These are phyloP conservation scores for Syngnathus rostellatus DNA, from an alignment of 2,797 vertebrate genomes.

Conservation along the genomic window DNA sequence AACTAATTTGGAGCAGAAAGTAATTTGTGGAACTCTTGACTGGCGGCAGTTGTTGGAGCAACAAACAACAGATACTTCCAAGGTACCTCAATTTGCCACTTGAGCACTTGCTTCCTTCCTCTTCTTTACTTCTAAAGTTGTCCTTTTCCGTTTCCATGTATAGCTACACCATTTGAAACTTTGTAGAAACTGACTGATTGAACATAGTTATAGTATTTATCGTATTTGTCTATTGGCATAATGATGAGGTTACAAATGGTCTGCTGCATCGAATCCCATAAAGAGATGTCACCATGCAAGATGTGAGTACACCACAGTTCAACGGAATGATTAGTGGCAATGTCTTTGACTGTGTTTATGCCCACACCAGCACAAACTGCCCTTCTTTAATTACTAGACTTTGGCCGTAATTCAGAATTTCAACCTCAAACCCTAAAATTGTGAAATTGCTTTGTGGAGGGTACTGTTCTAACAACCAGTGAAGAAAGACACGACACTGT, in stretches of 20 bases:
- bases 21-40: constrained; percentile 64
- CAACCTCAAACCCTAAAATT: background rate
- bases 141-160: constrained; percentile 10
- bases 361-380: too few species aligned
- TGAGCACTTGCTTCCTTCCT: constrained; percentile 5
- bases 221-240: too few species aligned
- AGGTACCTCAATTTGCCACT: constrained; percentile 57
- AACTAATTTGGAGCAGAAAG: constrained; percentile 62
- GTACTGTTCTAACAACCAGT: background rate
- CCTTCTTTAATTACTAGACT: too few species aligned
- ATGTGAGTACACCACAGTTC: too few species aligned
- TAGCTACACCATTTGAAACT: too few species aligned
- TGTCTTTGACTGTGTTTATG: too few species aligned
- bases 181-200: too few species aligned
- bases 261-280: too few species aligned
- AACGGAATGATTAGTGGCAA: too few species aligned
- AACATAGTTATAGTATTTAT: too few species aligned
- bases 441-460: background rate
- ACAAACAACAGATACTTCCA: constrained; percentile 40
- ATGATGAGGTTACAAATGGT: too few species aligned
- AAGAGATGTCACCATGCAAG: too few species aligned
- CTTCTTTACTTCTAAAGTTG: background rate
- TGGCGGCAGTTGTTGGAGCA: constrained; percentile 51
- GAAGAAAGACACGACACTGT: background rate
- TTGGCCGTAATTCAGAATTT: background rate